phyloP scores from a whole-genome alignment of 1,140 invertebrate genomes.

The Bemisia tabaci region DNA sequence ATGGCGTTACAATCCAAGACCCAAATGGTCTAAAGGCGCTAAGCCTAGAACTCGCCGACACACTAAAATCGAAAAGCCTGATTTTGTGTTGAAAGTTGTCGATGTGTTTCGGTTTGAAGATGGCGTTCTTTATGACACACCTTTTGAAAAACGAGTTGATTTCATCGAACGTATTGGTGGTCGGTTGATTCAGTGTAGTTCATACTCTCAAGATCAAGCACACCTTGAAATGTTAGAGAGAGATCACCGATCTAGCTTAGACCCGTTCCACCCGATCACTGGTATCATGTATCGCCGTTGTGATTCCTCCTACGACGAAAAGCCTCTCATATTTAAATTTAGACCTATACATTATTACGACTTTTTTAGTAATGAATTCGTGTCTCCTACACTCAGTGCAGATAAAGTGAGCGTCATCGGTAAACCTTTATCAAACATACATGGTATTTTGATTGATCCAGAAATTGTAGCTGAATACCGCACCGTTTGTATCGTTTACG shows the following conservation, averaged over 20 bases:
- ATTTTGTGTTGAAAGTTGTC: background rate
- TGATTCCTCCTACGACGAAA: background rate
- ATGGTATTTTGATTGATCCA: background rate
- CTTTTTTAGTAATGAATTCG: background rate
- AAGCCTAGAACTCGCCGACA: background rate
- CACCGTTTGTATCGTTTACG: background rate
- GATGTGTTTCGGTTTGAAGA: background rate
- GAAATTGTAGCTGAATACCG: background rate
- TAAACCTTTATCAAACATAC: background rate
- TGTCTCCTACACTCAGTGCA: background rate
- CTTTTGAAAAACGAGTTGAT: background rate
- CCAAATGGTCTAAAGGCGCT: background rate
- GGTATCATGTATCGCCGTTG: background rate
- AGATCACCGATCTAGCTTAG: background rate
- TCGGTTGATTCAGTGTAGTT: background rate
- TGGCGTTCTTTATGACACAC: background rate
- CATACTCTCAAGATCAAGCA: too few relatives aligned
- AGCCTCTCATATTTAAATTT: background rate
- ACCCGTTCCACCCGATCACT: background rate
- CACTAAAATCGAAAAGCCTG: background rate
- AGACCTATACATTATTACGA: background rate
- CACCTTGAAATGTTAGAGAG: background rate
- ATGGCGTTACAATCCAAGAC: background rate
- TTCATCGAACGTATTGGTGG: background rate
- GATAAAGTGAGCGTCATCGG: background rate